Conservation (phyloP, 2,797 vertebrate species). For the Hipposideros larvatus region DNA sequence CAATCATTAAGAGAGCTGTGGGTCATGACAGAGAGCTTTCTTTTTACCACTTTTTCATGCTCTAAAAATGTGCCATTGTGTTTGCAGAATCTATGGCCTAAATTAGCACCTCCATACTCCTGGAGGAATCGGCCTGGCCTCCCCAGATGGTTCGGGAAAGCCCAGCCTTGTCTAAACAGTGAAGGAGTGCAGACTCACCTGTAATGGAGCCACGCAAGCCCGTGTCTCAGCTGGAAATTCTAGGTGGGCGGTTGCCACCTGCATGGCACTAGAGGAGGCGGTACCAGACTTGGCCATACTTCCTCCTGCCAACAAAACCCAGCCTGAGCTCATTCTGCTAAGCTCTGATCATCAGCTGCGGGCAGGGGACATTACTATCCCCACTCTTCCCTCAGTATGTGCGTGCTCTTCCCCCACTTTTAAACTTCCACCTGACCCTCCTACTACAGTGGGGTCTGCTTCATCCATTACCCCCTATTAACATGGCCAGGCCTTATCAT, state of each 20-base stretch:
- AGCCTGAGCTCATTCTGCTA: neutral
- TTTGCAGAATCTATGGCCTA: constrained; percentile 50
- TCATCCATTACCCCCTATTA: neutral
- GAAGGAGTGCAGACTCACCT: neutral
- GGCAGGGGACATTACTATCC: neutral
- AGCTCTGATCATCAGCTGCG: neutral
- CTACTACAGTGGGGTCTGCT: neutral
- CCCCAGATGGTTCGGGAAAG: neutral
- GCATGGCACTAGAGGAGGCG: neutral
- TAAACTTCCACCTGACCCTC: neutral
- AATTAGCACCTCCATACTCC: neutral
- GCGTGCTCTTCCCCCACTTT: neutral
- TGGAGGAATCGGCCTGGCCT: neutral
- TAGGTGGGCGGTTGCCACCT: neutral
- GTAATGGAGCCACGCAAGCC: neutral
- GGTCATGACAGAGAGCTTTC: constrained; percentile 62
- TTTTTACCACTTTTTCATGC: constrained; percentile 56
- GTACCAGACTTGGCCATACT: neutral
- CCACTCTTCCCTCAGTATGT: neutral
- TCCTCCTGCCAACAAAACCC: neutral
- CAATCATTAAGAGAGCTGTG: constrained; percentile 64
- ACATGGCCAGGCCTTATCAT: neutral
- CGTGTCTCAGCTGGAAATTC: neutral
- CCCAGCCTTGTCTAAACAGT: neutral
- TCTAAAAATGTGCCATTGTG: constrained; percentile 43